These are phyloP conservation scores for Lates japonicus DNA, from an alignment of 2,797 vertebrate species.

Conservation along the genomic window DNA sequence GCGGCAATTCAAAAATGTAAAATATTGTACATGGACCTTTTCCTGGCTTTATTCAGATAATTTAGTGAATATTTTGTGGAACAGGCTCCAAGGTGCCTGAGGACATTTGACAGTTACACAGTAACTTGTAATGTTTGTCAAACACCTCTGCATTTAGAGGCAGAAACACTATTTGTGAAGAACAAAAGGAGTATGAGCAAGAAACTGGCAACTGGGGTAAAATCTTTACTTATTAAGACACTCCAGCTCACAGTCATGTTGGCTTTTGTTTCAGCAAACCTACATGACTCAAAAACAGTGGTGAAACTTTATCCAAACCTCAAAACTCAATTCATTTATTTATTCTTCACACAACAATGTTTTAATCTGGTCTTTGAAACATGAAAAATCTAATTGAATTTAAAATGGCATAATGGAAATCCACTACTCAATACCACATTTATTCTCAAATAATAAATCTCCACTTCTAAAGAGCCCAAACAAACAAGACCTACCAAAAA, in stretches of 20 bases:
- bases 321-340: neutral
- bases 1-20: neutral
- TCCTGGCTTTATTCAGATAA: neutral
- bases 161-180: neutral
- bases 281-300: neutral
- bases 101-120: neutral
- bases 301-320: too few species aligned
- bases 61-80: neutral
- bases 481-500: constrained; percentile 36
- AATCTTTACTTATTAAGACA: neutral
- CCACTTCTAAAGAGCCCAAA: constrained; percentile 8
- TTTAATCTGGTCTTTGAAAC: constrained; percentile 13
- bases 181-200: too few species aligned
- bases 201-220: neutral
- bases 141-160: neutral
- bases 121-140: neutral
- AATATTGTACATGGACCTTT: neutral
- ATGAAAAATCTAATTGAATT: neutral
- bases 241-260: neutral
- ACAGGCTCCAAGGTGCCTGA: neutral
- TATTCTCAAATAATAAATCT: neutral
- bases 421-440: neutral
- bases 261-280: neutral
- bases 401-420: neutral
- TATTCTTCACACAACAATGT: neutral